These are phyloP conservation scores for Tipula vernalis DNA, from an alignment of 2,888 invertebrate species.

Conservation along the genomic window DNA sequence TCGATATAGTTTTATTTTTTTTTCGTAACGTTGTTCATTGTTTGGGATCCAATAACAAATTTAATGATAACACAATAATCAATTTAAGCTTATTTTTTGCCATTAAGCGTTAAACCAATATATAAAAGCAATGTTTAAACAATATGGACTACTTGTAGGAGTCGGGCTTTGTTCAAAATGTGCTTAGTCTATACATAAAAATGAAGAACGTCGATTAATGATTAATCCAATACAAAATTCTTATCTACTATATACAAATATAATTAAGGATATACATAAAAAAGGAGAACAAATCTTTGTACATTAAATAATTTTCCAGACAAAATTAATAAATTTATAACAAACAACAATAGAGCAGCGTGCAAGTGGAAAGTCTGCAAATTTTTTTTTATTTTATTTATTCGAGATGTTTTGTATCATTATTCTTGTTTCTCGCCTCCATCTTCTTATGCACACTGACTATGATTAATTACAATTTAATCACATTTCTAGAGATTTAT, in stretches of 20 bases:
- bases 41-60: neutral
- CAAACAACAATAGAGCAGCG: neutral
- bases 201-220: neutral
- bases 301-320: neutral
- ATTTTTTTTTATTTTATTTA: neutral
- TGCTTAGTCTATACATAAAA: neutral
- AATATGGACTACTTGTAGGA: neutral
- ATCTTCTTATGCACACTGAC: neutral
- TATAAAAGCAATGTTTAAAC: neutral
- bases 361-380: neutral
- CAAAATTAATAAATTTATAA: neutral
- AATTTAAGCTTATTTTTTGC: neutral
- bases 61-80: neutral
- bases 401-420: neutral
- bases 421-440: neutral
- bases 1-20: neutral
- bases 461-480: slow-evolving; percentile 4
- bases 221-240: neutral
- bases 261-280: neutral
- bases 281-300: neutral
- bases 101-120: neutral
- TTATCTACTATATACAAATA: neutral
- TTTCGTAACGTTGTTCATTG: neutral
- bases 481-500: neutral
- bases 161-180: neutral